Base-by-base conservation (phyloP, 1,140 invertebrate species). In the Drosophila repleta region DNA sequence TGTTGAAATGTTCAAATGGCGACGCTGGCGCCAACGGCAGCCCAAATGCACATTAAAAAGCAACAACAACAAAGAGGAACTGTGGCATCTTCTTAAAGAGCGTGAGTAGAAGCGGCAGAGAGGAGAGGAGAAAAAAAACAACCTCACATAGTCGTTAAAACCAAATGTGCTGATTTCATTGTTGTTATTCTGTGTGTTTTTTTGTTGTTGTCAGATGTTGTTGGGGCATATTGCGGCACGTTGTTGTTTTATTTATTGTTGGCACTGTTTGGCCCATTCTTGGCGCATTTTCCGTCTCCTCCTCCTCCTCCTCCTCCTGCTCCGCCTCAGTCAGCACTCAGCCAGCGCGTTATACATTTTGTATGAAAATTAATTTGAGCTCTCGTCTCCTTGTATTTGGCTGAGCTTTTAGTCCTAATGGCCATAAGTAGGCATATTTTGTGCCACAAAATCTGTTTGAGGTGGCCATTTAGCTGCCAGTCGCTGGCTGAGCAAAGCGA, bases 81-180 rank as follows among this genome's bases (percentile, higher is more conserved):
- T 68, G 60, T 63, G 61, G 64, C 82, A 81, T 74, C 84, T 81
- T 77, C 82, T 71, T 10, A 43, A 5, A 24, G 39, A 21, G 26
- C 15, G 45, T 15, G n/a, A 45, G 20, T 35, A 37, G 29, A 51
- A 11, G 18, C n/a, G 3, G 20, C 32, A 55, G 41, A 32, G 35
- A 49, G 17, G 17, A 26, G 29, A n/a, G 35, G 37, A 61, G 51
- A 58, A 13, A 53, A 29, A 65, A 79, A 55, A 35, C 55, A 57
- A 29, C 32, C 58, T 63, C 79, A 82, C 75, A 88, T 70, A 88
- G 83, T 87, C 83, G 83, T 87, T 87, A 87, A 88, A 83, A 79
- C 79, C 83, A 87, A 87, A 87, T 87, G 83, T 87, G 83, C 83
- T 88, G 83, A 87, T 87, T 89, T 87, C 72, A 73, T 87, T 82